These are phyloP conservation scores for Spodoptera exigua DNA, from an alignment of 2,888 invertebrate genomes.

Conservation along the genomic window DNA sequence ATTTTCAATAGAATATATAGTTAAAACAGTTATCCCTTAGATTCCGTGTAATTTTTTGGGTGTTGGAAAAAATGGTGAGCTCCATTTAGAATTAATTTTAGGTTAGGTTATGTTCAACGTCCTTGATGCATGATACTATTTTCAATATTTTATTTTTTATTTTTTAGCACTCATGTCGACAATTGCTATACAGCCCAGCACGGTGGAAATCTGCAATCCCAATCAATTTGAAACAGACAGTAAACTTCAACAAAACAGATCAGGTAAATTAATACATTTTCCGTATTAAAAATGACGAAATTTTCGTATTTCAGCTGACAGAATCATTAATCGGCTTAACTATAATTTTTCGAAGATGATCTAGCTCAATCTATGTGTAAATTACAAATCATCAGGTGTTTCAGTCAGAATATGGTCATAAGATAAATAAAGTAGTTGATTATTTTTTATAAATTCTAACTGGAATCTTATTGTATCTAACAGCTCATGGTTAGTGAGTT, in stretches of 20 bases:
- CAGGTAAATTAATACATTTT: constrained; percentile 68
- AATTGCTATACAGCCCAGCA: constrained; percentile 81
- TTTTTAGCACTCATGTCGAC: constrained; percentile 86
- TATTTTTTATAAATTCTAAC: background rate
- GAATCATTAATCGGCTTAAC: background rate
- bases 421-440: background rate
- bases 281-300: constrained; percentile 15
- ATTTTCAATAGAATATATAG: constrained; percentile 60
- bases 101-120: constrained; percentile 76
- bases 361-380: background rate
- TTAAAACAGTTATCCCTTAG: constrained; percentile 39
- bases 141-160: constrained; percentile 49
- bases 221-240: constrained; percentile 75
- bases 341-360: background rate
- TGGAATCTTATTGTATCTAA: background rate
- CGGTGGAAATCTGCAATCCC: constrained; percentile 84
- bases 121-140: constrained; percentile 61
- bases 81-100: constrained; percentile 41
- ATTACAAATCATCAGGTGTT: constrained; percentile 24
- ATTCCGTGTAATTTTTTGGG: constrained; percentile 53
- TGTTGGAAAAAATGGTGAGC: constrained; percentile 71
- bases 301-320: background rate
- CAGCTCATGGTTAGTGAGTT: no score
- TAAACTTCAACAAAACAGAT: constrained; percentile 73
- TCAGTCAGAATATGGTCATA: constrained; percentile 44